A percentile compares a stretch with the other conserved stretches of the same genome.
Conservation (phyloP, 2,113 vertebrate genomes). For the Gnathonemus echidnorhynchus region DNA sequence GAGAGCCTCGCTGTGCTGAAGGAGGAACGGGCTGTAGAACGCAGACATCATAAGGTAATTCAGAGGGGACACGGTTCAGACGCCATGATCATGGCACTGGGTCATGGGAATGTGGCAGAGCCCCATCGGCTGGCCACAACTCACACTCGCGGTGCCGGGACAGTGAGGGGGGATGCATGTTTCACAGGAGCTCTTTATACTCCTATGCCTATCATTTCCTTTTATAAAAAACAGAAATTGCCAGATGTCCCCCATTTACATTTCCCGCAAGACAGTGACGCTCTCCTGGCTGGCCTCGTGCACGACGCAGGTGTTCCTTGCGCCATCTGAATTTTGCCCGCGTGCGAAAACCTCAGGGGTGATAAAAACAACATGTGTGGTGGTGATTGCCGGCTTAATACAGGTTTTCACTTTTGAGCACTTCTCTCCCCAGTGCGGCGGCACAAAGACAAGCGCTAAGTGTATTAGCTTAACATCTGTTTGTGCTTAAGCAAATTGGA, state of each 20-base stretch:
- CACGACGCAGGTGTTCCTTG: constrained; percentile 27
- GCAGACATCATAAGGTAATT: neutral
- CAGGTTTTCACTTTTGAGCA: constrained; percentile 9
- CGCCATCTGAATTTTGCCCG: constrained; percentile 15
- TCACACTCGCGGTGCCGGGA: neutral
- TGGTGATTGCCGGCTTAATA: constrained; percentile 19
- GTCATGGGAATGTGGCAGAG: neutral
- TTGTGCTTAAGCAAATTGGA: constrained; percentile 7
- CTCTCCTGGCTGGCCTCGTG: neutral
- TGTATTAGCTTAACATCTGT: constrained; percentile 25
- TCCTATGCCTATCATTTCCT: neutral
- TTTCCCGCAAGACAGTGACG: neutral
- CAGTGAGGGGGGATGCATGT: neutral
- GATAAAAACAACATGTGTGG: constrained; percentile 23
- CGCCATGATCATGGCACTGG: neutral
- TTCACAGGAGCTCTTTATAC: neutral
- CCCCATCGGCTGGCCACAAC: no score
- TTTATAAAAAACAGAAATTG: neutral
- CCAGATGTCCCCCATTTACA: constrained; percentile 16
- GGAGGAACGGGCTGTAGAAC: neutral
- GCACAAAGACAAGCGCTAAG: constrained; percentile 10
- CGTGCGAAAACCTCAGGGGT: constrained; percentile 17
- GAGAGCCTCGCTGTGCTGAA: neutral
- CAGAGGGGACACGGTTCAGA: neutral
- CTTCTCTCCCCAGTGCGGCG: neutral